These are phyloP conservation scores for Diachrysia chrysitis DNA, from an alignment of 2,888 invertebrate genomes.

Conservation along the genomic window DNA sequence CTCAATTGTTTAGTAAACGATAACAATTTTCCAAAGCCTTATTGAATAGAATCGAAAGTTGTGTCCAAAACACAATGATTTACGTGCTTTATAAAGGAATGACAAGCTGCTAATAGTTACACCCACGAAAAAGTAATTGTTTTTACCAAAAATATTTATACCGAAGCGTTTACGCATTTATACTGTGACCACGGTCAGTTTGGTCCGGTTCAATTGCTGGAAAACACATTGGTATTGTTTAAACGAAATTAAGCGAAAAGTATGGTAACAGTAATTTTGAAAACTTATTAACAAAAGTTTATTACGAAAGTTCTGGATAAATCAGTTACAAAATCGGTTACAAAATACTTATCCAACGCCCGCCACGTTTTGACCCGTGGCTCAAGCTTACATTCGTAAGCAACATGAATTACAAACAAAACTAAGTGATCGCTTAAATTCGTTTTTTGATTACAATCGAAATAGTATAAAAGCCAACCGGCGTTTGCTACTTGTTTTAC, in stretches of 20 bases:
- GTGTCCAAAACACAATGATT: no score
- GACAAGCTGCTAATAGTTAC: no score
- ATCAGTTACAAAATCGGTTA: no score
- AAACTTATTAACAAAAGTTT: no score
- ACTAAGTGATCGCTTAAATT: constrained; percentile 79
- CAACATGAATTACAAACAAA: constrained; percentile 77
- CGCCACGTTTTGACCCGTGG: constrained; percentile 66
- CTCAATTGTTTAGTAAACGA: no score
- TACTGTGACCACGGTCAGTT: not conserved
- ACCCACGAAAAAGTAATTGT: no score
- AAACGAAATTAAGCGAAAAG: not conserved
- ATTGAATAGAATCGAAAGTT: no score
- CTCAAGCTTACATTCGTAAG: constrained; percentile 74
- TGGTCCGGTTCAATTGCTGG: not conserved
- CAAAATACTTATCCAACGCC: constrained; percentile 86
- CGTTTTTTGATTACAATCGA: constrained; percentile 83
- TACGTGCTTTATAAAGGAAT: no score
- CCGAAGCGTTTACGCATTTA: not conserved
- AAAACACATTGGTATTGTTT: not conserved
- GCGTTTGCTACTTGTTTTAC: constrained; percentile 72
- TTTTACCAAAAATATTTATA: no score
- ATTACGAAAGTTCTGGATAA: constrained; percentile 89
- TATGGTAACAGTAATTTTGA: not conserved
- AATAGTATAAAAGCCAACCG: constrained; percentile 85
- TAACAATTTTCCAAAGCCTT: no score